phyloP scores from a whole-genome alignment of 2,888 invertebrate species.

The Aelia acuminata region DNA sequence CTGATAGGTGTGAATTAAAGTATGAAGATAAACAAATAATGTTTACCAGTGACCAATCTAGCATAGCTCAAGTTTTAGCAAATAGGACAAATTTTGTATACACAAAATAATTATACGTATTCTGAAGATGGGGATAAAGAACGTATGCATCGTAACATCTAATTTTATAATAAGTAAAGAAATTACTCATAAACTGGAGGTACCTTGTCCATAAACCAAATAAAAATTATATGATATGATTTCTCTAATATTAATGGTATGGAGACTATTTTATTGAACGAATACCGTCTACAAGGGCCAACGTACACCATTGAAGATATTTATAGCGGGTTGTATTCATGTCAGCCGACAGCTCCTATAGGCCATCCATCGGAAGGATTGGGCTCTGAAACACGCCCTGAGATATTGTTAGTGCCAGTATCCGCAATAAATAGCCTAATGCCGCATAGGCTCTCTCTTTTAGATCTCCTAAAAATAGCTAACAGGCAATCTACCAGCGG shows the following conservation, averaged over 20 bases:
- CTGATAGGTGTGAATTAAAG: no score
- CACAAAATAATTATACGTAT: no score
- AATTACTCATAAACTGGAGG: no score
- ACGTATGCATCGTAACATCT: no score
- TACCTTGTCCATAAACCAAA: no score
- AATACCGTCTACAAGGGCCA: background rate
- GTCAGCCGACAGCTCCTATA: background rate
- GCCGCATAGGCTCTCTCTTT: constrained; percentile 1
- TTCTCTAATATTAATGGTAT: background rate
- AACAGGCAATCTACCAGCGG: background rate
- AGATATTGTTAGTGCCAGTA: constrained; percentile 42
- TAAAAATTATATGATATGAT: background rate
- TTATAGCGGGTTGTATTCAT: background rate
- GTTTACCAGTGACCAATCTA: no score
- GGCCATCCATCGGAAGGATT: background rate
- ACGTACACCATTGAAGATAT: background rate
- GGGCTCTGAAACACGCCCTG: background rate
- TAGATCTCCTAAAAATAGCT: constrained; percentile 28
- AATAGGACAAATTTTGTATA: no score
- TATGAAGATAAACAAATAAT: no score
- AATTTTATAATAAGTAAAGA: no score
- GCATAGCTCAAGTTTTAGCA: no score
- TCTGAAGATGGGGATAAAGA: no score
- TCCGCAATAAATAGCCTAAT: constrained; percentile 43
- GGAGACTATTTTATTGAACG: background rate